Conservation (phyloP, 2,113 vertebrate genomes). For the Heptranchias perlo region DNA sequence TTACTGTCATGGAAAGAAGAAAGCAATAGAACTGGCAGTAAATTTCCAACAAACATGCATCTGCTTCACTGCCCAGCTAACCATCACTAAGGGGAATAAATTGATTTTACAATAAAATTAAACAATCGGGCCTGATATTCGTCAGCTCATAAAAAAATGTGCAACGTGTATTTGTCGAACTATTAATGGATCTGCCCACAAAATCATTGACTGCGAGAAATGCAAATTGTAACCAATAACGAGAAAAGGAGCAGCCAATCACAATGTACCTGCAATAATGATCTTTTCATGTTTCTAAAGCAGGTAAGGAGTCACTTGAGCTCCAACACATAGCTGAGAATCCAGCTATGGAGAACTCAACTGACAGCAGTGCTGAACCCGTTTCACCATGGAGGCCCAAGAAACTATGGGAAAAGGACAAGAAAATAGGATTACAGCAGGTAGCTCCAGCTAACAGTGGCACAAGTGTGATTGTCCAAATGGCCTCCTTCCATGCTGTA, state of each 20-base stretch:
- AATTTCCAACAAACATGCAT: not conserved
- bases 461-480: not conserved
- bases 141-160: not conserved
- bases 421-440: not conserved
- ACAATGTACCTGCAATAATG: not conserved
- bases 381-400: not conserved
- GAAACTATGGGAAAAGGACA: not conserved
- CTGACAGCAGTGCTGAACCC: not conserved
- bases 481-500: too few relatives aligned
- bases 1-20: not conserved
- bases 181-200: not conserved
- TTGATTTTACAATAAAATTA: not conserved
- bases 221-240: not conserved
- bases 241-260: not conserved
- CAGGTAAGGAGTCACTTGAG: not conserved
- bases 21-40: not conserved
- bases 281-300: not conserved
- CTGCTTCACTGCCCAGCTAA: not conserved
- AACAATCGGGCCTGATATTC: not conserved
- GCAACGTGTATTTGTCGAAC: not conserved
- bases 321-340: not conserved
- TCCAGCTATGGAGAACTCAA: not conserved
- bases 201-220: too few relatives aligned
- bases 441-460: not conserved
- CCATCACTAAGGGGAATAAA: not conserved